Evolutionary conservation across 2,113 vertebrate genomes (phyloP).

Genomic region (Tychaedon coryphoeus): DNA sequence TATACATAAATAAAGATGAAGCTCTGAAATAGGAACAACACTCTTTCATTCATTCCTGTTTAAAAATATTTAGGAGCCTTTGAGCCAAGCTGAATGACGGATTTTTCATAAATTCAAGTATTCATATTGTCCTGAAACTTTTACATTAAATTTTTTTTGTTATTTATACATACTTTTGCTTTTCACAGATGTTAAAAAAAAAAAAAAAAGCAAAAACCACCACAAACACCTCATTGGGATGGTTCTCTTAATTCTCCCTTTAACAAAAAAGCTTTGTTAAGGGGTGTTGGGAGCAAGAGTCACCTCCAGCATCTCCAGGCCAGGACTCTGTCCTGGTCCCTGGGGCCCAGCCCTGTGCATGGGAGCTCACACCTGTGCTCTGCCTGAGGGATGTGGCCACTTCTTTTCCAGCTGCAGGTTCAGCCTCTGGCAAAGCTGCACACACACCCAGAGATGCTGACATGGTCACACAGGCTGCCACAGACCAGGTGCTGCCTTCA

Average conservation of each 20-base stretch:
- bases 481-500: not conserved
- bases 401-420: rapidly evolving
- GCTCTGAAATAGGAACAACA: not conserved
- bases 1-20: constrained; percentile 38
- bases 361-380: rapidly evolving
- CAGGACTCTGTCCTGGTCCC: rapidly evolving
- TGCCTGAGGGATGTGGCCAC: rapidly evolving
- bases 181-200: not conserved
- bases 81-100: not conserved
- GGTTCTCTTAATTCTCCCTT: not conserved
- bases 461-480: not conserved
- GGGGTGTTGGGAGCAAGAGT: not conserved
- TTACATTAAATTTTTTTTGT: not conserved
- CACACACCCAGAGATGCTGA: rapidly evolving
- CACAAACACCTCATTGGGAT: not conserved
- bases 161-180: not conserved
- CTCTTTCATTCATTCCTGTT: not conserved
- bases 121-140: not conserved
- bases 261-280: not conserved
- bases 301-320: not conserved
- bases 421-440: not conserved
- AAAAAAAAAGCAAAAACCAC: not conserved
- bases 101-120: constrained; percentile 34
- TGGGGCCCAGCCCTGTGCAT: rapidly evolving
- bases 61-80: constrained; percentile 23